Conservation (phyloP, 2,888 invertebrate genomes). For the Tortrix viridana region DNA sequence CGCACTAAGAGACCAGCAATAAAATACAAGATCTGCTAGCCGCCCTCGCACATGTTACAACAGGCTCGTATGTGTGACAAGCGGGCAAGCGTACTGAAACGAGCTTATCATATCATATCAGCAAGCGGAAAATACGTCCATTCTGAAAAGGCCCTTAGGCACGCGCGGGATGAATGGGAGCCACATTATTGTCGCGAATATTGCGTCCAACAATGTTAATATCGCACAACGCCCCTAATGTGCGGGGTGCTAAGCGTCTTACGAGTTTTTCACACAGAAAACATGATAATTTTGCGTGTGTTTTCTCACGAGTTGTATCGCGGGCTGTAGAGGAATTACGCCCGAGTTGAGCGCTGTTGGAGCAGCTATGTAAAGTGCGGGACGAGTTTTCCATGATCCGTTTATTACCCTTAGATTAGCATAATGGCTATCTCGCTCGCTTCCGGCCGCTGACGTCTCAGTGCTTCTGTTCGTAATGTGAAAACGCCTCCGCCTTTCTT, state of each 20-base stretch:
- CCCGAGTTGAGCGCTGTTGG: neutral
- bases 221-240: slow-evolving; percentile 7
- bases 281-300: too few relatives aligned
- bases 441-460: slow-evolving; percentile 79
- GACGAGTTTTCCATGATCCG: slow-evolving; percentile 40
- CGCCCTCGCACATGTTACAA: too few relatives aligned
- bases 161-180: slow-evolving; percentile 4
- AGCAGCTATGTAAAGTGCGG: slow-evolving; percentile 1
- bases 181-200: slow-evolving; percentile 24
- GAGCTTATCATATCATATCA: too few relatives aligned
- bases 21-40: too few relatives aligned
- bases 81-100: too few relatives aligned
- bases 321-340: too few relatives aligned
- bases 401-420: slow-evolving; percentile 50
- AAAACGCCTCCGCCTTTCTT: too few relatives aligned
- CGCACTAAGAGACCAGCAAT: too few relatives aligned
- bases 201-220: slow-evolving; percentile 28
- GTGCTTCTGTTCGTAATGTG: slow-evolving; percentile 85
- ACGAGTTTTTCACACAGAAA: neutral
- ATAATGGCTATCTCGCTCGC: slow-evolving; percentile 42
- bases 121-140: too few relatives aligned
- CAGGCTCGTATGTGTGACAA: too few relatives aligned
- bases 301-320: too few relatives aligned
- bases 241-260: neutral
- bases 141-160: too few relatives aligned